Evolutionary conservation across 2,113 vertebrate species (phyloP).

Genomic region (Psettodes erumei): DNA sequence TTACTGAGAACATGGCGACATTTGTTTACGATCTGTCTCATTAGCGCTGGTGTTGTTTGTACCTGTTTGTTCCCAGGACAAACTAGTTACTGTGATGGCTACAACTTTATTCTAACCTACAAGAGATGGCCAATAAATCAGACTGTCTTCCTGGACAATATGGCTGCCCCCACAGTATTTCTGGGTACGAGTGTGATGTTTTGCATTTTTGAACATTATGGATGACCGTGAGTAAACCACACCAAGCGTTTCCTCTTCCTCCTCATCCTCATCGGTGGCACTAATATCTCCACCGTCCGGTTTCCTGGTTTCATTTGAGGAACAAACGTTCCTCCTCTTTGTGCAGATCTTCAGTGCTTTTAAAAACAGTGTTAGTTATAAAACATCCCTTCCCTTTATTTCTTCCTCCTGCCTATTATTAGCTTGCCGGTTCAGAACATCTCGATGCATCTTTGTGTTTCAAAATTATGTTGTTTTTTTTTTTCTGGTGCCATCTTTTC

Average conservation of each 20-base stretch:
- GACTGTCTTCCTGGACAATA: no score
- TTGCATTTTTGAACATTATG: neutral
- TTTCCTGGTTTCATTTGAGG: neutral
- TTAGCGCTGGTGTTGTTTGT: constrained; percentile 3
- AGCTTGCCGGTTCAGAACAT: no score
- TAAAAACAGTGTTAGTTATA: neutral
- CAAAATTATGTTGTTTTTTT: neutral
- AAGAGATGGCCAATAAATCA: no score
- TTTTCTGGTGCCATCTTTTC: neutral
- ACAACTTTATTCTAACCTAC: neutral
- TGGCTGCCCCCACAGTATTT: no score
- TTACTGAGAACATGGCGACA: constrained; percentile 1
- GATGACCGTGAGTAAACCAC: no score
- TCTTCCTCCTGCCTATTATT: neutral
- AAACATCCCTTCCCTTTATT: neutral
- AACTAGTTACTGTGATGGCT: neutral
- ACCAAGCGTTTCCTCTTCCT: no score
- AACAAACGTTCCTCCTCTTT: neutral
- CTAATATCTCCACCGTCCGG: no score
- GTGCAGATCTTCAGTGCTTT: neutral
- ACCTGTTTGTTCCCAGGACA: neutral
- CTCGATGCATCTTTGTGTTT: no score
- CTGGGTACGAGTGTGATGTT: no score
- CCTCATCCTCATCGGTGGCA: no score
- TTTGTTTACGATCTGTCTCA: neutral